These are phyloP conservation scores for Andrena dorsata DNA, from an alignment of 2,888 invertebrate genomes.

Conservation along the genomic window DNA sequence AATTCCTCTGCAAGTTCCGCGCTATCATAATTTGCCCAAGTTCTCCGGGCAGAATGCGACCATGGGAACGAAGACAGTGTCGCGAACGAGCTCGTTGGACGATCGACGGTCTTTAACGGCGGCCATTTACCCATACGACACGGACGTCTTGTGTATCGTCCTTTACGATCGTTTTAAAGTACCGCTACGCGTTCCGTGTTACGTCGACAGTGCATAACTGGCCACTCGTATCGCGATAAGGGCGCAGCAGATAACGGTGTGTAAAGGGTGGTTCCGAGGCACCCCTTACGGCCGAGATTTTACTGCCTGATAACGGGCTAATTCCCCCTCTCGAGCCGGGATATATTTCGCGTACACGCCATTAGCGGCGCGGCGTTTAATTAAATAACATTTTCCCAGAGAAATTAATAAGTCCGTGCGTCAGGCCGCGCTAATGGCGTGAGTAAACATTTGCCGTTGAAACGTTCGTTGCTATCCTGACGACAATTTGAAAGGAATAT, in stretches of 20 bases:
- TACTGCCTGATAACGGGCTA: conserved; percentile 46
- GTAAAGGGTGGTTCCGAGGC: conserved; percentile 48
- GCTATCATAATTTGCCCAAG: conserved; percentile 20
- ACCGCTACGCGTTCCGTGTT: conserved; percentile 42
- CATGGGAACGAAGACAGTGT: conserved; percentile 17
- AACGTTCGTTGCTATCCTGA: not conserved
- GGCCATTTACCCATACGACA: conserved; percentile 51
- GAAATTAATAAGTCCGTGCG: conserved; percentile 41
- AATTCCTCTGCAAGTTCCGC: conserved; percentile 6
- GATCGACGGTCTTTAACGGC: conserved; percentile 59
- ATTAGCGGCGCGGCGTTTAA: conserved; percentile 51
- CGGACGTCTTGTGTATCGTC: conserved; percentile 45
- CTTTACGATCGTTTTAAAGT: conserved; percentile 64
- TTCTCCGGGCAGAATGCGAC: conserved; percentile 5
- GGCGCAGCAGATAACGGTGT: conserved; percentile 56
- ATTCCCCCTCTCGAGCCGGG: conserved; percentile 48
- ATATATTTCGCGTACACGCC: conserved; percentile 45
- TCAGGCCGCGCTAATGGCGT: conserved; percentile 16
- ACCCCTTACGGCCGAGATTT: conserved; percentile 56
- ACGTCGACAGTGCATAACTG: conserved; percentile 63
- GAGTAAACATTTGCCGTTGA: conserved; percentile 10
- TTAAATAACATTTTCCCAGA: conserved; percentile 53
- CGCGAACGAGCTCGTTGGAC: conserved; percentile 45
- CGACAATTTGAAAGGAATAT: not conserved
- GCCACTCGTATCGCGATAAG: conserved; percentile 67